Evolutionary conservation across 2,888 invertebrate genomes (phyloP).

Genomic region (Hydriomena furcata): DNA sequence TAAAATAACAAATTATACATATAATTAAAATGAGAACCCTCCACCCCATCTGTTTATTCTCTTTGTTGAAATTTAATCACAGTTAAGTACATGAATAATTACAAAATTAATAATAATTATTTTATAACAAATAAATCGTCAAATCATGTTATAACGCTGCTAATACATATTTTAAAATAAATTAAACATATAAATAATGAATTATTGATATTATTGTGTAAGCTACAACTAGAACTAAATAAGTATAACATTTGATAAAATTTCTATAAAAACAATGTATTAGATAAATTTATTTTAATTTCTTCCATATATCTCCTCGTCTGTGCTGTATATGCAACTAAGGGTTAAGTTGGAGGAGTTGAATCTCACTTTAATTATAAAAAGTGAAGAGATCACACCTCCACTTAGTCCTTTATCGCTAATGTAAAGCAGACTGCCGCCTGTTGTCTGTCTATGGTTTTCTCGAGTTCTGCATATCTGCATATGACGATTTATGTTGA

Average conservation of each 20-base stretch:
- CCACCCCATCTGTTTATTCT: too few relatives aligned
- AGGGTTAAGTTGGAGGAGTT: conserved; percentile 85
- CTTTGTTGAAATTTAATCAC: too few relatives aligned
- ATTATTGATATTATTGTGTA: too few relatives aligned
- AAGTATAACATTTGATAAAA: too few relatives aligned
- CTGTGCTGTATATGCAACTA: conserved; percentile 59
- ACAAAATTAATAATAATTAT: too few relatives aligned
- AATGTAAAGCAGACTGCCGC: conserved; percentile 11
- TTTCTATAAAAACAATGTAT: too few relatives aligned
- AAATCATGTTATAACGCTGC: too few relatives aligned
- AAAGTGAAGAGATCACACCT: conserved; percentile 85
- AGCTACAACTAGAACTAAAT: too few relatives aligned
- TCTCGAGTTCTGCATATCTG: neutral
- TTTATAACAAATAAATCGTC: too few relatives aligned
- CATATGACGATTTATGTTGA: conserved; percentile 8
- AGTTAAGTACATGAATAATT: too few relatives aligned
- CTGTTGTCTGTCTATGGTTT: neutral
- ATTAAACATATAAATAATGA: neutral
- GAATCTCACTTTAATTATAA: conserved; percentile 83
- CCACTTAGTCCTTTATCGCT: conserved; percentile 80
- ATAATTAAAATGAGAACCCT: too few relatives aligned
- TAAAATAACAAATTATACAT: too few relatives aligned
- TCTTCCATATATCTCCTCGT: conserved; percentile 22
- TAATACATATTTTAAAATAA: neutral
- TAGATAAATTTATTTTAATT: neutral